These are phyloP conservation scores for Pandion haliaetus DNA, from an alignment of 2,113 vertebrate species.

Conservation along the genomic window DNA sequence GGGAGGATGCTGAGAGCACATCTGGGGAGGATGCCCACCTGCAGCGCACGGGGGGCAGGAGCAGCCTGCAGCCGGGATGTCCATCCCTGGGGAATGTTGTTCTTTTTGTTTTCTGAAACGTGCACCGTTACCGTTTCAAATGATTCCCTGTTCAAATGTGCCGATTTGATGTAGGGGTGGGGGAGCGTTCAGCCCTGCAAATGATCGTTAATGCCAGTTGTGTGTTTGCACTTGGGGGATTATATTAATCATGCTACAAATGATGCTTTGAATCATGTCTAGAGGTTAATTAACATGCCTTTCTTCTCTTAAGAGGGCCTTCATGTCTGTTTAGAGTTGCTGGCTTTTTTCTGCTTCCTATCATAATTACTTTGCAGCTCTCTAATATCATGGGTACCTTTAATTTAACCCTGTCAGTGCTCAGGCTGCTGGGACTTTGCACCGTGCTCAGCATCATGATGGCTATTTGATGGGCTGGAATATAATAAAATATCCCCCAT, in stretches of 20 bases:
- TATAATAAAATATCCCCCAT: not conserved
- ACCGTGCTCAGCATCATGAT: not conserved
- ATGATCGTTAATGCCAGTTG: constrained; percentile 26
- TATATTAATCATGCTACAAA: constrained; percentile 74
- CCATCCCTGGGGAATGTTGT: accelerated
- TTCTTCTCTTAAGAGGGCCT: constrained; percentile 63
- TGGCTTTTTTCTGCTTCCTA: constrained; percentile 35
- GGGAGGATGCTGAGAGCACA: not conserved
- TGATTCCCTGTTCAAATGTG: not conserved
- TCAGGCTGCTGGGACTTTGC: not conserved
- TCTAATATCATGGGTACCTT: constrained; percentile 10
- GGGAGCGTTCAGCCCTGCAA: not conserved
- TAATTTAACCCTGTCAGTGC: constrained; percentile 46
- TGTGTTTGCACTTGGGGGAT: constrained; percentile 65
- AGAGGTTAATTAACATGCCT: constrained; percentile 72
- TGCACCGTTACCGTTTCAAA: not conserved
- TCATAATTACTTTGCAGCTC: constrained; percentile 42
- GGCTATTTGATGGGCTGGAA: not conserved
- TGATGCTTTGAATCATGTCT: constrained; percentile 66
- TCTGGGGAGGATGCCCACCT: not conserved
- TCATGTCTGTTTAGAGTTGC: constrained; percentile 46
- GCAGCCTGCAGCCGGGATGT: not conserved
- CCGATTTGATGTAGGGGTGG: not conserved
- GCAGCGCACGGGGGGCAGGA: not conserved
- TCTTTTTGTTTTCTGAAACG: not conserved